phyloP scores from a whole-genome alignment of 2,797 vertebrate species.

The Syngnathus acus region DNA sequence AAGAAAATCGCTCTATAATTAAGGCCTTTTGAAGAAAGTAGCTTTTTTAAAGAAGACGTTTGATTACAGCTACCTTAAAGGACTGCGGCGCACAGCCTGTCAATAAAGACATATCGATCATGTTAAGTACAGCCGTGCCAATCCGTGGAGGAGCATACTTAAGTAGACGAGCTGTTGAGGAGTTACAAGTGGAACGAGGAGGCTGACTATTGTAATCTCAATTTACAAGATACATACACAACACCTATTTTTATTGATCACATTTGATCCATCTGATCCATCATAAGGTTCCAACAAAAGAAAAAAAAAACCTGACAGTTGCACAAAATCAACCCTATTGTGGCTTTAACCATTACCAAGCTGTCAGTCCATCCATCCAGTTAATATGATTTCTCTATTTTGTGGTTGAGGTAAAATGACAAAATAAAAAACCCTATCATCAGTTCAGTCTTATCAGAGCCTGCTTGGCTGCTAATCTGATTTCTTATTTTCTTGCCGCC shows the following conservation, averaged over 20 bases:
- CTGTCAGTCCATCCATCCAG: slow-evolving; percentile 3
- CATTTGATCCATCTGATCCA: too few species aligned
- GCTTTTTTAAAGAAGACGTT: background rate
- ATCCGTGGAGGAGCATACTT: background rate
- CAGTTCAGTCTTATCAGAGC: slow-evolving; percentile 20
- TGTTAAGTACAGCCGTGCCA: background rate
- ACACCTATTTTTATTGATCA: too few species aligned
- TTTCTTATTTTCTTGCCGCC: slow-evolving; percentile 23
- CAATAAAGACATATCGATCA: slow-evolving; percentile 1
- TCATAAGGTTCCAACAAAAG: background rate
- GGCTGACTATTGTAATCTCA: background rate
- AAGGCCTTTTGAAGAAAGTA: background rate
- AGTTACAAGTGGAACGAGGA: background rate
- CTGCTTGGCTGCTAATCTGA: slow-evolving; percentile 13
- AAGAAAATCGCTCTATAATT: background rate
- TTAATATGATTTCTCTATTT: slow-evolving; percentile 26
- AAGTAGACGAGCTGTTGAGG: background rate
- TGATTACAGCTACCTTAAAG: background rate
- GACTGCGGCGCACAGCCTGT: background rate
- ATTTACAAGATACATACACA: too few species aligned
- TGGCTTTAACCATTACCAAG: slow-evolving; percentile 6
- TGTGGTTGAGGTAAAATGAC: slow-evolving; percentile 12
- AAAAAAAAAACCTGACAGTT: background rate
- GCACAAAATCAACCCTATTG: slow-evolving; percentile 11
- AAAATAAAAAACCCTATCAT: slow-evolving; percentile 20